Evolutionary conservation across 2,888 invertebrate genomes (phyloP).

Genomic region (Cephus sareptanus): DNA sequence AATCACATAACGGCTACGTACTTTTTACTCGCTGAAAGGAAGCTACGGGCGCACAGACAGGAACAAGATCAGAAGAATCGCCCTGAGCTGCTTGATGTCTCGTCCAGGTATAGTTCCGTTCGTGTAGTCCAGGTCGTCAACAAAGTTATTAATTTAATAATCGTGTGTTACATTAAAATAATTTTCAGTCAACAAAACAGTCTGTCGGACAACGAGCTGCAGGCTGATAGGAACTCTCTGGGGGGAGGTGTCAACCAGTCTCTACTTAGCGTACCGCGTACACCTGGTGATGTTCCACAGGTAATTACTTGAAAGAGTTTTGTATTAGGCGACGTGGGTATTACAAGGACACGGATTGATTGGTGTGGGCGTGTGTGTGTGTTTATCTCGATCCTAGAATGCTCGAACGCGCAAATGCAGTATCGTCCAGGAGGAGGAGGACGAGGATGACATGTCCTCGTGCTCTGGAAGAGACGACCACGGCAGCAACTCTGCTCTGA

Average conservation of each 20-base stretch:
- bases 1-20: conserved; percentile 99
- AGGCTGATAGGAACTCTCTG: conserved; percentile 49
- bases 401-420: conserved; percentile 87
- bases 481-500: conserved; percentile 60
- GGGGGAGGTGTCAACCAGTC: conserved; percentile 58
- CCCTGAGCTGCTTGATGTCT: conserved; percentile 61
- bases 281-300: conserved; percentile 77
- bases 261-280: conserved; percentile 73
- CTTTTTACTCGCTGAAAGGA: conserved; percentile 93
- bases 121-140: background rate
- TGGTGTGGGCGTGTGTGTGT: background rate
- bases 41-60: conserved; percentile 82
- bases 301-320: conserved; percentile 58
- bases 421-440: conserved; percentile 93
- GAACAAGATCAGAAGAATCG: conserved; percentile 70
- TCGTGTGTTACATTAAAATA: background rate
- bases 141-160: background rate
- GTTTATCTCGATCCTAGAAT: conserved; percentile 47
- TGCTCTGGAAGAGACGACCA: conserved; percentile 72
- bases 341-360: conserved; percentile 20
- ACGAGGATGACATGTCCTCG: conserved; percentile 80
- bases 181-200: conserved; percentile 48
- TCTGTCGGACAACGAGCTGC: conserved; percentile 42
- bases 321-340: background rate
- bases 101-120: conserved; percentile 42